Percentiles rank a stretch among this genome's conserved stretches.
phyloP scores from a whole-genome alignment of 1,140 invertebrate species.

The Coboldia fuscipes region DNA sequence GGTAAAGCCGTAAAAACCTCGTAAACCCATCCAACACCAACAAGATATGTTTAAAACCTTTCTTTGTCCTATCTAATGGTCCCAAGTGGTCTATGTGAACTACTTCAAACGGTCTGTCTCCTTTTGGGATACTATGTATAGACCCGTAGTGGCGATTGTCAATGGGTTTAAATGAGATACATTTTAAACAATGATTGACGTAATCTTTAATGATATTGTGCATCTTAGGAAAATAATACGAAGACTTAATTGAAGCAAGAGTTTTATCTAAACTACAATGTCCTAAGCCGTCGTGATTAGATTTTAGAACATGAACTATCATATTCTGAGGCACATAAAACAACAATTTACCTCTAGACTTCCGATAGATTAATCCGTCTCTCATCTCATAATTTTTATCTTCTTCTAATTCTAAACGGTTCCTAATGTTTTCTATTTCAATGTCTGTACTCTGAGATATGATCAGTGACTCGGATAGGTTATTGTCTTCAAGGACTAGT shows the following conservation, averaged over 20 bases:
- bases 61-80: constrained; percentile 10
- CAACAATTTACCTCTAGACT: no score
- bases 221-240: constrained; percentile 11
- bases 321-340: no score
- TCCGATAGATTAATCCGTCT: no score
- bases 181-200: constrained; percentile 1
- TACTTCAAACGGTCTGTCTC: constrained; percentile 9
- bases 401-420: no score
- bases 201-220: background rate
- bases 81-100: constrained; percentile 8
- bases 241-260: constrained; percentile 7
- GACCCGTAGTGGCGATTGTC: constrained; percentile 19
- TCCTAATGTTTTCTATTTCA: no score
- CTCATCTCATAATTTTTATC: no score
- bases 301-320: constrained; percentile 1
- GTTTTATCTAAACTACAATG: constrained; percentile 11
- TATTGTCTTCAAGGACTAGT: no score
- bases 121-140: constrained; percentile 12
- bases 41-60: constrained; percentile 13
- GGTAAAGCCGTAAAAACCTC: constrained; percentile 9
- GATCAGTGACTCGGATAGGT: no score
- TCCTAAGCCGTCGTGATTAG: constrained; percentile 11
- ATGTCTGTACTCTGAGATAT: no score
- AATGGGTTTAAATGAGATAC: constrained; percentile 4
- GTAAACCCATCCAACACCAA: constrained; percentile 11